Conservation (phyloP, 2,113 vertebrate species). For the Corythoichthys intestinalis region DNA sequence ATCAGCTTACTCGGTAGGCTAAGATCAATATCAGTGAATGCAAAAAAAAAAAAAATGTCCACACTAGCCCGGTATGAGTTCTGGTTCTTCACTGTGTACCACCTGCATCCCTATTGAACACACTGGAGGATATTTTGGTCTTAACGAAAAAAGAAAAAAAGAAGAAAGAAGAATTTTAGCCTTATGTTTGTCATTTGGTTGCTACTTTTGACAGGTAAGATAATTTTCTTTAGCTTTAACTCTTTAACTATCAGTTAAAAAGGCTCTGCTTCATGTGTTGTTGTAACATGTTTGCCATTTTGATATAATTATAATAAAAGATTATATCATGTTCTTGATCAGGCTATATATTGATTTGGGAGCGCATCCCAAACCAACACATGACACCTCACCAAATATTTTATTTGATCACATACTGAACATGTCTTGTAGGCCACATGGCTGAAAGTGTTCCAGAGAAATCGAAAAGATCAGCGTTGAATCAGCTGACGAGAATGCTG, state of each 20-base stretch:
- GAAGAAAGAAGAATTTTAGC: neutral
- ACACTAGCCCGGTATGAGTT: constrained; percentile 12
- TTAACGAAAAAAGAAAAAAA: neutral
- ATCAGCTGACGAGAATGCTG: constrained; percentile 75
- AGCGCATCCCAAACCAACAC: too few relatives aligned
- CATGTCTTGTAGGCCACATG: constrained; percentile 42
- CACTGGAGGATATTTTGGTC: constrained; percentile 28
- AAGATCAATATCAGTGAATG: constrained; percentile 66
- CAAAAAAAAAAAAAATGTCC: constrained; percentile 38
- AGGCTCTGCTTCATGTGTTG: neutral
- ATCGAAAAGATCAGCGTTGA: constrained; percentile 71
- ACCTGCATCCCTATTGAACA: neutral
- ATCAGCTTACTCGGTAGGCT: constrained; percentile 74
- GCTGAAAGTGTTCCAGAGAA: constrained; percentile 53
- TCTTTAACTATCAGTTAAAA: too few relatives aligned
- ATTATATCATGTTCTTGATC: too few relatives aligned
- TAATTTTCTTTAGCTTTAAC: neutral
- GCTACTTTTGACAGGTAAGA: constrained; percentile 68
- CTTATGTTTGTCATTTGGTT: constrained; percentile 59
- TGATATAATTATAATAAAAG: too few relatives aligned
- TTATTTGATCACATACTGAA: too few relatives aligned
- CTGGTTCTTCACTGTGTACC: constrained; percentile 6
- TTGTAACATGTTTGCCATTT: too few relatives aligned
- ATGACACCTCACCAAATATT: too few relatives aligned
- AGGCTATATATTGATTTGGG: too few relatives aligned